phyloP scores from a whole-genome alignment of 2,888 invertebrate genomes.

The Orthosia gracilis region DNA sequence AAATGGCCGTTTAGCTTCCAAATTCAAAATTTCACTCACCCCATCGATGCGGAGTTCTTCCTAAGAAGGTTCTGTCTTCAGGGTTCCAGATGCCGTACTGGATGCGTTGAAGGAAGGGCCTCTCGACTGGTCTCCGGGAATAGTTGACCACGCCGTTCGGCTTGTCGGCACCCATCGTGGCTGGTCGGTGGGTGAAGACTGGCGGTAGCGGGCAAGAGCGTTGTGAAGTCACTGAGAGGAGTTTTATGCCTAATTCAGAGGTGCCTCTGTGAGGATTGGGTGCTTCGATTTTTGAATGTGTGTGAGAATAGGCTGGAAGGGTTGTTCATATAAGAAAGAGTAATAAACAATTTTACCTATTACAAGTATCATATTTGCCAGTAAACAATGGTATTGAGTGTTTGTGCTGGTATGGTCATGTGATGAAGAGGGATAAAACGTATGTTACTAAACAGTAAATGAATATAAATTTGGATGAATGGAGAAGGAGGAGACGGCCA shows the following conservation, averaged over 20 bases:
- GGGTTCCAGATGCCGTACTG: constrained; percentile 91
- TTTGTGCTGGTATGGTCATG: no score
- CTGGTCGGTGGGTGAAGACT: constrained; percentile 51
- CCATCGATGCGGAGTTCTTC: constrained; percentile 92
- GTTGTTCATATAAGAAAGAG: neutral
- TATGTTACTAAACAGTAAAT: no score
- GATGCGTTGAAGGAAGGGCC: constrained; percentile 82
- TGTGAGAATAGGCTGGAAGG: no score
- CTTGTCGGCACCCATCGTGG: constrained; percentile 86
- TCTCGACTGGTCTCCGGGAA: constrained; percentile 82
- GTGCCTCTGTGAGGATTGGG: constrained; percentile 32
- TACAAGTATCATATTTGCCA: neutral
- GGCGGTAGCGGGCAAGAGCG: constrained; percentile 21
- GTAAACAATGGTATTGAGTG: no score
- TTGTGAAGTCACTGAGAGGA: neutral
- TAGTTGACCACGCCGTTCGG: constrained; percentile 85
- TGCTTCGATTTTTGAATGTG: no score
- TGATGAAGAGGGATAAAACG: no score
- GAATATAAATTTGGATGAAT: no score
- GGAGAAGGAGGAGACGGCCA: no score
- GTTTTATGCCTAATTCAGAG: constrained; percentile 45
- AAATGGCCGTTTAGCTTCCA: constrained; percentile 8
- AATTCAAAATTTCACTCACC: constrained; percentile 87
- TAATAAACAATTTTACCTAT: no score
- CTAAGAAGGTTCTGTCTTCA: constrained; percentile 91